Evolutionary conservation across 2,797 vertebrate species (phyloP).

Genomic region (Emys orbicularis): DNA sequence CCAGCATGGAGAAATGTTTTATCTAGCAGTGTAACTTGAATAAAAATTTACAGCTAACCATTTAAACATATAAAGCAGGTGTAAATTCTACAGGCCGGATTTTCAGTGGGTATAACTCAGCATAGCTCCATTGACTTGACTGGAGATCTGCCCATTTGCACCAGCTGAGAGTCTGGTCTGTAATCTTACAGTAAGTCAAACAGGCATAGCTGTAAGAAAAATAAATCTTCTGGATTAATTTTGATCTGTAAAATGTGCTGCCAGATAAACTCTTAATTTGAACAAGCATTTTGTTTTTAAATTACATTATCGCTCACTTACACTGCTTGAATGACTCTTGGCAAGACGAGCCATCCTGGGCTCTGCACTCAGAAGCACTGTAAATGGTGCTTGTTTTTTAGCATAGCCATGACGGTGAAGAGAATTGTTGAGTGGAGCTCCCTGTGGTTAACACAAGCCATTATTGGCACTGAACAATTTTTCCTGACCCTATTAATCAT

Average conservation of each 20-base stretch:
- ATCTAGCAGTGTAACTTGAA: neutral
- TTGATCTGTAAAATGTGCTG: neutral
- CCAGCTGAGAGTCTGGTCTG: rapidly evolving
- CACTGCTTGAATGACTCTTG: constrained; percentile 52
- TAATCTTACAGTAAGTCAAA: neutral
- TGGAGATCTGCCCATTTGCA: neutral
- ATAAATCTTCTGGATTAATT: neutral
- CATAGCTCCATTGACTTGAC: neutral
- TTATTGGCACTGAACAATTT: neutral
- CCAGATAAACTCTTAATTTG: constrained; percentile 42
- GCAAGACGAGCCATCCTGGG: constrained; percentile 18
- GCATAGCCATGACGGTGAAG: neutral
- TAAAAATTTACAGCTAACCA: neutral
- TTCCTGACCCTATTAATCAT: constrained; percentile 7
- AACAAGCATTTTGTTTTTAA: constrained; percentile 62
- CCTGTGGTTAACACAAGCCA: neutral
- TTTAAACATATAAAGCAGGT: neutral
- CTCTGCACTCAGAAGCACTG: constrained; percentile 27
- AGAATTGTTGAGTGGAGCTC: constrained; percentile 27
- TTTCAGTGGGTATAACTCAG: neutral
- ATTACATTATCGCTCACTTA: constrained; percentile 57
- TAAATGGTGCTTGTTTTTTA: constrained; percentile 44
- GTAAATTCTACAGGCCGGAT: neutral
- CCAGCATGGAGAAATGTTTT: neutral
- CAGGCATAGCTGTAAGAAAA: neutral